Evolutionary conservation across 2,797 vertebrate genomes (phyloP), one percentile per base, ranked within the genome.

Genomic region (Sarcoramphus papa): DNA sequence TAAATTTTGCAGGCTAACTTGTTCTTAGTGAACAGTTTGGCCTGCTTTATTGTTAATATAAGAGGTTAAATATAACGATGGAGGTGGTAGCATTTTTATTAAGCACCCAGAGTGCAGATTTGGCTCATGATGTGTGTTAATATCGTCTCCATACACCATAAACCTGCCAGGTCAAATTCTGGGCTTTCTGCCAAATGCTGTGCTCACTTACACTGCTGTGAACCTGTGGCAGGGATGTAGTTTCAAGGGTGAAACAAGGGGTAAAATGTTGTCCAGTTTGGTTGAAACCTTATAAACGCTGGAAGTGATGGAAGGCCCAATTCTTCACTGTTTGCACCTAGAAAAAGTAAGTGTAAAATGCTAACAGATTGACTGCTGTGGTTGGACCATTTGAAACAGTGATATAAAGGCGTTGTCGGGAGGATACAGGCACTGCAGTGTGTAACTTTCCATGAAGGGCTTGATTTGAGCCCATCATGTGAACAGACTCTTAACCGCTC

Each of bases 181-280:
- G 72, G 95, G 96, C 95, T 94, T 37, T 56, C 56, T 95, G 96
- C 95, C 97, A 97, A 91, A n/a, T 43, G n/a, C 72, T 85, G 84
- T 17, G 45, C 92, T 75, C 88, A 30, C 85, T 94, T 85, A 77
- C 2, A 0, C 54, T 43, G 45, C 81, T n/a, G 31, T 72, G 85
- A 85, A 65, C 75, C 65, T 33, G 35, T 41, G 65, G 62, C 79
- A 88, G 56, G 59, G 65, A 70, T 79, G 81, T 33, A 51, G 81
- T 62, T 95, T 72, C 67, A 78, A 81, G 72, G 50, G 54, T 93
- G 73, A 95, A 92, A 75, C 78, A 69, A 68, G 79, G 60, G 73
- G 65, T 72, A 91, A 94, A 90, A 69, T 43, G 59, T 63, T 92
- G 47, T 23, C 68, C 0, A 2, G 64, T 78, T 73, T 91, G 65